A percentile compares a stretch with the other conserved stretches of the same genome.
phyloP scores from a whole-genome alignment of 2,888 invertebrate species.

The Eubasilissa splendida region DNA sequence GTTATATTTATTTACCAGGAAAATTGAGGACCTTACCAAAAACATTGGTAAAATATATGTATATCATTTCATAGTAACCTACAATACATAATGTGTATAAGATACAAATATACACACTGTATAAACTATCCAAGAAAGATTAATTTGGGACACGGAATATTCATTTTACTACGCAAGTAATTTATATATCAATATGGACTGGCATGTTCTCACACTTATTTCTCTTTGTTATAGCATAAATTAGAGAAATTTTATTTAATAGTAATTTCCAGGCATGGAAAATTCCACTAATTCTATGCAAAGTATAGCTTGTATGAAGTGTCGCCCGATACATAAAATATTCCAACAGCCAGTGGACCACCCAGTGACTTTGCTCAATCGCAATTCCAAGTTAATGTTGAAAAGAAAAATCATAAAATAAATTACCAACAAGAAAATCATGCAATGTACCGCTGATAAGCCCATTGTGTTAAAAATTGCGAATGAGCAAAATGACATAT shows the following conservation, averaged over 20 bases:
- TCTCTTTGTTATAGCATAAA: constrained; percentile 44
- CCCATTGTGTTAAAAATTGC: constrained; percentile 9
- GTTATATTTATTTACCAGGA: not conserved
- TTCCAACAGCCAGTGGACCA: constrained; percentile 55
- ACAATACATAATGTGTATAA: constrained; percentile 45
- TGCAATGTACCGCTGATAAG: not conserved
- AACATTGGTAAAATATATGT: too few species aligned
- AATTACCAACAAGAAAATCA: constrained; percentile 24
- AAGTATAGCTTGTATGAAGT: constrained; percentile 89
- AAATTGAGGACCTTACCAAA: not conserved
- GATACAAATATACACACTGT: constrained; percentile 42
- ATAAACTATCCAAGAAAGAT: constrained; percentile 45
- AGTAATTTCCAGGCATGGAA: constrained; percentile 80
- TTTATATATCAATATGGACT: constrained; percentile 47
- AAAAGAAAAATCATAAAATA: not conserved
- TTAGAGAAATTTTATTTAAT: constrained; percentile 59
- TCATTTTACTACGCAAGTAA: constrained; percentile 45
- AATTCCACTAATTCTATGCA: constrained; percentile 93
- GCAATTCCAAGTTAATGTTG: constrained; percentile 5
- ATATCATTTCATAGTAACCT: constrained; percentile 24
- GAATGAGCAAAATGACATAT: constrained; percentile 49
- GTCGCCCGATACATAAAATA: constrained; percentile 54
- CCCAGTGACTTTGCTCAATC: constrained; percentile 31
- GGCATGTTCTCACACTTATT: constrained; percentile 43
- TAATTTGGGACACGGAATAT: constrained; percentile 42